These are phyloP conservation scores for Carassius carassius DNA, from an alignment of 2,113 vertebrate species.

Conservation along the genomic window DNA sequence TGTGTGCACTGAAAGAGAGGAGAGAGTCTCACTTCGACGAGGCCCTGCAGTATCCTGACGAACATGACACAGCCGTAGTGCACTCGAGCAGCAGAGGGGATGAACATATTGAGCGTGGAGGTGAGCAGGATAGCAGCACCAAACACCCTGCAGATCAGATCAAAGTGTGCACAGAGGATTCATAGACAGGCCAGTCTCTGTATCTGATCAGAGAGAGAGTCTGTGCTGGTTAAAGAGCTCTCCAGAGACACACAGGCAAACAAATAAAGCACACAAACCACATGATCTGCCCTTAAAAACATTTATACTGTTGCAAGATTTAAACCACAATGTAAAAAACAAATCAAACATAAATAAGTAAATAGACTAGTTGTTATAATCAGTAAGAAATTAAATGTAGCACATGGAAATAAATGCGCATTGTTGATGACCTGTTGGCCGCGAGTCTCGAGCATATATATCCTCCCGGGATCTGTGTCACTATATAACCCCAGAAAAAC, in stretches of 20 bases:
- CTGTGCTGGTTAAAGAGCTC: constrained; percentile 20
- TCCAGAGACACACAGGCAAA: not conserved
- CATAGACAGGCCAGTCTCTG: not conserved
- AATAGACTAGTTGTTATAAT: not conserved
- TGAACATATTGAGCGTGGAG: constrained; percentile 95
- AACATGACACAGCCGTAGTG: constrained; percentile 98
- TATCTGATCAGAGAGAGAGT: no score
- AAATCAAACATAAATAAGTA: not conserved
- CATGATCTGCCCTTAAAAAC: not conserved
- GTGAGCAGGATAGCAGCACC: constrained; percentile 96
- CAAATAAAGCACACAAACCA: not conserved
- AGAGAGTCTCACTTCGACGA: constrained; percentile 88
- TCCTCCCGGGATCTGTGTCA: constrained; percentile 98
- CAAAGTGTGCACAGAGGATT: constrained; percentile 51
- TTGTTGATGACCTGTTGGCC: constrained; percentile 88
- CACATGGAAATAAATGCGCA: not conserved
- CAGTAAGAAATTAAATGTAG: not conserved
- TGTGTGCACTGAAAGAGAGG: not conserved
- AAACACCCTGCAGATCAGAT: constrained; percentile 81
- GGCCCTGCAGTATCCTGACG: constrained; percentile 94
- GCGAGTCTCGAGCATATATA: constrained; percentile 95
- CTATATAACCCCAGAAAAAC: constrained; percentile 99
- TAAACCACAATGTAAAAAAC: not conserved
- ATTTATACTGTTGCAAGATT: not conserved
- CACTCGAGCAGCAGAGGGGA: constrained; percentile 89